phyloP scores from a whole-genome alignment of 2,113 vertebrate species.

The Sinocyclocheilus anshuiensis region DNA sequence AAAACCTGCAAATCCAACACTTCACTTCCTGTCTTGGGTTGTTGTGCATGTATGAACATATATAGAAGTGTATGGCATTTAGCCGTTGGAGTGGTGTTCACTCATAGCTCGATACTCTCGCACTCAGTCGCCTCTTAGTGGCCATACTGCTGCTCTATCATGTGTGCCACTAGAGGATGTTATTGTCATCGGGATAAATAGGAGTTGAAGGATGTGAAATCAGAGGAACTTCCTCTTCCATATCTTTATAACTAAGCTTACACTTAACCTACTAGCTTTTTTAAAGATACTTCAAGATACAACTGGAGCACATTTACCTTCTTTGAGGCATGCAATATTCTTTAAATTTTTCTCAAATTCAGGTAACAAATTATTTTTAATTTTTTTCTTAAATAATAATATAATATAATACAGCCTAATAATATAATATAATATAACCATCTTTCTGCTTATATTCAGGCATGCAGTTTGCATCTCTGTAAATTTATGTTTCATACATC shows the following conservation, averaged over 20 bases:
- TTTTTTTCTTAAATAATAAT: not conserved
- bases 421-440: not conserved
- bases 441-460: not conserved
- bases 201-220: not conserved
- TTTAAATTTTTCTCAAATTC: not conserved
- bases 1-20: not conserved
- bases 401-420: no score
- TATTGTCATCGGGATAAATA: not conserved
- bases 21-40: not conserved
- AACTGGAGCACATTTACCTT: not conserved
- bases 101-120: not conserved
- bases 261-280: not conserved
- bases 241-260: not conserved
- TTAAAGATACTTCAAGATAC: not conserved
- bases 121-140: not conserved
- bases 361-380: not conserved
- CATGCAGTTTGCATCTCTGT: not conserved
- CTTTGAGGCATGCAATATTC: not conserved
- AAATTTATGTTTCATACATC: not conserved
- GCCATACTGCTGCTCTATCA: not conserved
- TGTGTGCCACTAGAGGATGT: slow-evolving; percentile 4
- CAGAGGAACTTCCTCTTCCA: not conserved
- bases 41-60: not conserved
- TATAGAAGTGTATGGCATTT: not conserved
- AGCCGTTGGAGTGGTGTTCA: not conserved